Conservation (phyloP, 1,140 invertebrate species). For the Drosophila melanica region DNA sequence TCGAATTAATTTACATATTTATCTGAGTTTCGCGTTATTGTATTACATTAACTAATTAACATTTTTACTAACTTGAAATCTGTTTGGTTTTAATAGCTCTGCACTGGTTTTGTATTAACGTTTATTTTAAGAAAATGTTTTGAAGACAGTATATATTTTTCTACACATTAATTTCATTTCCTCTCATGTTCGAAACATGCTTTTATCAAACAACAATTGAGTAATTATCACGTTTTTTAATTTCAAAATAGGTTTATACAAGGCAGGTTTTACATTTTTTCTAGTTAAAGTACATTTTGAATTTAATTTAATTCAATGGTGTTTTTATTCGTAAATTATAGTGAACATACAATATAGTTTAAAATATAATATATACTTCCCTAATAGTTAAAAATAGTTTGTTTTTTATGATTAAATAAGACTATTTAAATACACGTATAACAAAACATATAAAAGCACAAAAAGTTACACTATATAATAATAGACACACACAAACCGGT, state of each 20-base stretch:
- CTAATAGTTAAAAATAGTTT: too few relatives aligned
- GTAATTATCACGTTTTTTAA: constrained; percentile 1
- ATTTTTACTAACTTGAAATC: constrained; percentile 39
- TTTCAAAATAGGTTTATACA: background rate
- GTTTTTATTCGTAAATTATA: background rate
- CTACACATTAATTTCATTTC: constrained; percentile 32
- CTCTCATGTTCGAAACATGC: constrained; percentile 7
- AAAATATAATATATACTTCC: background rate
- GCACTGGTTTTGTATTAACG: constrained; percentile 75
- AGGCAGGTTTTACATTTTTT: background rate
- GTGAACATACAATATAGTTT: background rate
- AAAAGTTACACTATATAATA: too few relatives aligned
- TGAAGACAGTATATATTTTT: constrained; percentile 30
- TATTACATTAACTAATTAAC: constrained; percentile 37
- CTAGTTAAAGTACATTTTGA: constrained; percentile 2
- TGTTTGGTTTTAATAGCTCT: constrained; percentile 68
- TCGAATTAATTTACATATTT: constrained; percentile 19
- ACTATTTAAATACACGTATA: too few relatives aligned
- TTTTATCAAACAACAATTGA: background rate
- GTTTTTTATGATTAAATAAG: too few relatives aligned
- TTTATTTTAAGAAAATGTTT: constrained; percentile 51
- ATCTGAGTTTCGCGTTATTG: constrained; percentile 15
- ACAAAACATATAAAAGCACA: too few relatives aligned
- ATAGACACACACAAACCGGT: background rate
- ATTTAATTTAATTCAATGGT: background rate